A percentile compares a stretch with the other conserved stretches of the same genome.
phyloP scores from a whole-genome alignment of 2,113 vertebrate genomes.

The Okapia johnstoni region DNA sequence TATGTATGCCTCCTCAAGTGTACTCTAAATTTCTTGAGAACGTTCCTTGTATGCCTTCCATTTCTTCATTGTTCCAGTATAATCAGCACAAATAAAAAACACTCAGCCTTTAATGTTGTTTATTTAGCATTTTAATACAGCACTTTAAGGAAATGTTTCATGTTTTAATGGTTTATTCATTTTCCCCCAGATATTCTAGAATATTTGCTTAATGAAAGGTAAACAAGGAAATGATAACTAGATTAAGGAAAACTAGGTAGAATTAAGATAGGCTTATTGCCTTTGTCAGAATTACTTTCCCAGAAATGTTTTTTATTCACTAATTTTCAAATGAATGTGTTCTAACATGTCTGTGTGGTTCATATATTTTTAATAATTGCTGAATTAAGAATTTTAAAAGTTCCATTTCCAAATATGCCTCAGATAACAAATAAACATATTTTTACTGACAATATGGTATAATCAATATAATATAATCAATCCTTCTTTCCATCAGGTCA shows the following conservation, averaged over 20 bases:
- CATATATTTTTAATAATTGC: constrained; percentile 2
- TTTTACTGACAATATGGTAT: not conserved
- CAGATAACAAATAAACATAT: not conserved
- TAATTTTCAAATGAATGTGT: not conserved
- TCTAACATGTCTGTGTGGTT: not conserved
- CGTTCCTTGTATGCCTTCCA: not conserved
- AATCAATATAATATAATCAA: not conserved
- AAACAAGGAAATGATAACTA: not conserved
- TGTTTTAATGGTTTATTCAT: not conserved
- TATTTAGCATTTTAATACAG: not conserved
- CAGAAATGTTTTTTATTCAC: not conserved
- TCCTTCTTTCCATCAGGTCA: not conserved
- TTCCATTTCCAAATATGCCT: not conserved
- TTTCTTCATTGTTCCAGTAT: not conserved
- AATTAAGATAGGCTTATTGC: not conserved
- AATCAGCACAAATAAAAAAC: not conserved
- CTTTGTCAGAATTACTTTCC: not conserved
- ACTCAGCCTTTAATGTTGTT: not conserved
- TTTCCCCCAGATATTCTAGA: not conserved
- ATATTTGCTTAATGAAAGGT: not conserved
- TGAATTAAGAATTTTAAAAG: not conserved
- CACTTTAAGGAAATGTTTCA: not conserved
- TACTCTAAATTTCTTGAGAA: not conserved
- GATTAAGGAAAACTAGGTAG: not conserved
- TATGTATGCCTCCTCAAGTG: not conserved